These are phyloP conservation scores for Eudemis profundana DNA, from an alignment of 2,888 invertebrate species.

Conservation along the genomic window DNA sequence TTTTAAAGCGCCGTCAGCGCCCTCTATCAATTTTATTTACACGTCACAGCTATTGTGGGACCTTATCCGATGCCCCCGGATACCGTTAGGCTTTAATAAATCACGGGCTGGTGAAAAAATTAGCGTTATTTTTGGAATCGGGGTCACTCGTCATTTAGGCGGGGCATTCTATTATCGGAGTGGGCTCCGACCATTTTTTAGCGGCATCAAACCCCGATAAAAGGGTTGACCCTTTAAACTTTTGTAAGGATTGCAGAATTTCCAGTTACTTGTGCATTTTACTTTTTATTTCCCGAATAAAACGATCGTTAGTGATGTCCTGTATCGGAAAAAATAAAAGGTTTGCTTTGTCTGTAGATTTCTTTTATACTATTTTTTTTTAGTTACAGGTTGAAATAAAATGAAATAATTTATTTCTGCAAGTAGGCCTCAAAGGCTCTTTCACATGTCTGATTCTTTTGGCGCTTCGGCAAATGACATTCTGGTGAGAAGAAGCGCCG, in stretches of 20 bases:
- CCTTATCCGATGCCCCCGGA: slow-evolving; percentile 59
- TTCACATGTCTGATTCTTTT: no score
- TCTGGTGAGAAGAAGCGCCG: no score
- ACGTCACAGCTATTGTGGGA: slow-evolving; percentile 61
- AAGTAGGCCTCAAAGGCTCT: no score
- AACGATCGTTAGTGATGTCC: neutral
- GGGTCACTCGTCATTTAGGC: slow-evolving; percentile 61
- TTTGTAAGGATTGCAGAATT: slow-evolving; percentile 39
- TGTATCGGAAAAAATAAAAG: neutral
- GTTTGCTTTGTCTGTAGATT: neutral
- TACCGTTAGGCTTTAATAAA: slow-evolving; percentile 69
- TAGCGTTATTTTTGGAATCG: slow-evolving; percentile 66
- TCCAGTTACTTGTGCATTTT: slow-evolving; percentile 35
- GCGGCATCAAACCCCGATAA: slow-evolving; percentile 51
- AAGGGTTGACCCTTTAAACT: slow-evolving; percentile 55
- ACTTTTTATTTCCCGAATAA: slow-evolving; percentile 24
- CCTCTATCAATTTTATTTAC: slow-evolving; percentile 67
- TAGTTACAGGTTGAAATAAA: no score
- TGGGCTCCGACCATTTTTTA: slow-evolving; percentile 62
- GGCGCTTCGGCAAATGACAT: no score
- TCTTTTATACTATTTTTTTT: no score
- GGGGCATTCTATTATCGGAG: slow-evolving; percentile 59
- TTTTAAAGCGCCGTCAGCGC: slow-evolving; percentile 48
- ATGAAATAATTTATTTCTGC: no score
- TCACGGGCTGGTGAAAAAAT: slow-evolving; percentile 66